phyloP scores from a whole-genome alignment of 2,888 invertebrate genomes.

The Rhamphomyia laevipes region DNA sequence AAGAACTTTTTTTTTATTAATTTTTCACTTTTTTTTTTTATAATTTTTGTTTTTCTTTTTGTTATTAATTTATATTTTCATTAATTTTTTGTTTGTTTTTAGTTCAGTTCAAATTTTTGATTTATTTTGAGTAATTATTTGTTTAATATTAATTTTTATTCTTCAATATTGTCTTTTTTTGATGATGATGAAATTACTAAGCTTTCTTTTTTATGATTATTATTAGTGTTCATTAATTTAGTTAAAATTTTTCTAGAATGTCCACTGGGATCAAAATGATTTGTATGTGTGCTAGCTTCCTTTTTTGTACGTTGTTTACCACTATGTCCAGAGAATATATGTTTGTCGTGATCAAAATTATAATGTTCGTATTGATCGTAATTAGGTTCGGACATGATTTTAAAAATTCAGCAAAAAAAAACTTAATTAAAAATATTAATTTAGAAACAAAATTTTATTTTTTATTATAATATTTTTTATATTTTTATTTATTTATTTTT shows the following conservation, averaged over 20 bases:
- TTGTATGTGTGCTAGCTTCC: conserved; percentile 78
- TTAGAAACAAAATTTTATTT: background rate
- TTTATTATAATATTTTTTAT: background rate
- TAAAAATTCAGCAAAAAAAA: background rate
- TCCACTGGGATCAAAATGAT: conserved; percentile 84
- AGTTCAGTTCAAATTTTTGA: background rate
- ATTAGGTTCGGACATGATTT: conserved; percentile 68
- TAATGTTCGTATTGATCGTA: conserved; percentile 90
- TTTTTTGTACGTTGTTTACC: conserved; percentile 86
- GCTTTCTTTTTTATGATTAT: conserved; percentile 43
- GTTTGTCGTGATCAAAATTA: conserved; percentile 88
- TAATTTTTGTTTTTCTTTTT: background rate
- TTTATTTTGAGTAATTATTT: background rate
- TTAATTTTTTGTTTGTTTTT: background rate
- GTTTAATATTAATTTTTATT: background rate
- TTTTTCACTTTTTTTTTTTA: background rate
- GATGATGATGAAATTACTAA: background rate
- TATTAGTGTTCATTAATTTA: conserved; percentile 73
- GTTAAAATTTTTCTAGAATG: conserved; percentile 86
- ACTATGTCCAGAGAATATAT: conserved; percentile 73
- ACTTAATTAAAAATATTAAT: background rate
- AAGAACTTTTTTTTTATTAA: background rate
- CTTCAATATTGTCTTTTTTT: background rate
- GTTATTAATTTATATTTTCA: background rate
- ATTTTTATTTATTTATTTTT: background rate